Conservation (phyloP, 2,113 vertebrate species). For the Coptodon bakossiorum region DNA sequence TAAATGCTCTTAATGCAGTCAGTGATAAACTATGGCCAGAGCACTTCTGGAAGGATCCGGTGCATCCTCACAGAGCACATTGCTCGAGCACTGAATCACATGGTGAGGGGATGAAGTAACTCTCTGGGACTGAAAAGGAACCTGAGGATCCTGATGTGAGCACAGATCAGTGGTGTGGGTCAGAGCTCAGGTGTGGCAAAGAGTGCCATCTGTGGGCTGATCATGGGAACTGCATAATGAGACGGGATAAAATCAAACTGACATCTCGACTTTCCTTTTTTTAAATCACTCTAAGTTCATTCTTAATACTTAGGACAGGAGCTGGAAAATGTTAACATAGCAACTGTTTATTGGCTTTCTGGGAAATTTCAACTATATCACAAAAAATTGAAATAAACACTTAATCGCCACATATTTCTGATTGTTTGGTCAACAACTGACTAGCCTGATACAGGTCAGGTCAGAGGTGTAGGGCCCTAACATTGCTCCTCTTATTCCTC, state of each 20-base stretch:
- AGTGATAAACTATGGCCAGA: conserved; percentile 47
- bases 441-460: neutral
- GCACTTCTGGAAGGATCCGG: conserved; percentile 15
- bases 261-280: neutral
- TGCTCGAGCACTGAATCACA: neutral
- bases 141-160: conserved; percentile 40
- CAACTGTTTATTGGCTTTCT: neutral
- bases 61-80: conserved; percentile 9
- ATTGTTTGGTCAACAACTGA: neutral
- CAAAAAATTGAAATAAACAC: accelerated
- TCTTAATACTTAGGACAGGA: neutral
- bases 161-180: conserved; percentile 26
- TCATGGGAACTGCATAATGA: neutral
- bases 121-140: conserved; percentile 10
- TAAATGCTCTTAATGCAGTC: conserved; percentile 57
- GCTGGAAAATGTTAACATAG: neutral
- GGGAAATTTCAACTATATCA: neutral
- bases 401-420: neutral
- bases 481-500: neutral
- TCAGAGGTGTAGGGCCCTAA: neutral
- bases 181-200: conserved; percentile 36
- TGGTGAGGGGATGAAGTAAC: neutral
- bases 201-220: conserved; percentile 49
- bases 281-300: neutral
- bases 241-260: neutral